Conservation (phyloP, 2,113 vertebrate genomes). For the Eulemur macaco region DNA sequence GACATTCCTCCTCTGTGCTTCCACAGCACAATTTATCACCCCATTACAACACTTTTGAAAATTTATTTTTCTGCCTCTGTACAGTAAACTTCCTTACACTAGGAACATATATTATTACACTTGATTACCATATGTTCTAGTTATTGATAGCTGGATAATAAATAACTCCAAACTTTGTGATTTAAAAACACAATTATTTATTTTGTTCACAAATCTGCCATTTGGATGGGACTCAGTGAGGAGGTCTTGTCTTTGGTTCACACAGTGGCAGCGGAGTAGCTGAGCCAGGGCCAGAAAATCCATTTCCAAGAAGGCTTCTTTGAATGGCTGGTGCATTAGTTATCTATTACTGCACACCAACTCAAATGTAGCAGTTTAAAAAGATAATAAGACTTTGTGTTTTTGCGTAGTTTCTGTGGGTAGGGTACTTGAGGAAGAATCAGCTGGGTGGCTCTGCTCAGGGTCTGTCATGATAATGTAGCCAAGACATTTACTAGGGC, state of each 20-base stretch:
- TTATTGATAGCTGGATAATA: neutral
- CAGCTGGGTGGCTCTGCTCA: neutral
- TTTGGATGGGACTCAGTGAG: neutral
- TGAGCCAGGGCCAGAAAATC: neutral
- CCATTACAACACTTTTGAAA: neutral
- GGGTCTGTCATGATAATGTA: neutral
- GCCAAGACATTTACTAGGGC: accelerated
- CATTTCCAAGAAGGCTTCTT: neutral
- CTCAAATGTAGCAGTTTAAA: neutral
- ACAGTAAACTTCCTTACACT: neutral
- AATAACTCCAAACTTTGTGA: neutral
- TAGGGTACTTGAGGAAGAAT: neutral
- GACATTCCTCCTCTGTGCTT: neutral
- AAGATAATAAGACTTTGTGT: neutral
- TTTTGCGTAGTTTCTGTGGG: neutral
- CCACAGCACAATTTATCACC: neutral
- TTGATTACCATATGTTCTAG: neutral
- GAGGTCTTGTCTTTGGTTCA: neutral
- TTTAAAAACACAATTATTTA: neutral
- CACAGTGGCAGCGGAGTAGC: neutral
- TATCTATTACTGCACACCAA: neutral
- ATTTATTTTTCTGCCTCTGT: conserved; percentile 18
- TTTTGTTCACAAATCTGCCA: neutral
- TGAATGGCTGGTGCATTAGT: neutral
- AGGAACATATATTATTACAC: neutral